These are phyloP conservation scores for Cosmia pyralina DNA, from an alignment of 2,888 invertebrate species.

Conservation along the genomic window DNA sequence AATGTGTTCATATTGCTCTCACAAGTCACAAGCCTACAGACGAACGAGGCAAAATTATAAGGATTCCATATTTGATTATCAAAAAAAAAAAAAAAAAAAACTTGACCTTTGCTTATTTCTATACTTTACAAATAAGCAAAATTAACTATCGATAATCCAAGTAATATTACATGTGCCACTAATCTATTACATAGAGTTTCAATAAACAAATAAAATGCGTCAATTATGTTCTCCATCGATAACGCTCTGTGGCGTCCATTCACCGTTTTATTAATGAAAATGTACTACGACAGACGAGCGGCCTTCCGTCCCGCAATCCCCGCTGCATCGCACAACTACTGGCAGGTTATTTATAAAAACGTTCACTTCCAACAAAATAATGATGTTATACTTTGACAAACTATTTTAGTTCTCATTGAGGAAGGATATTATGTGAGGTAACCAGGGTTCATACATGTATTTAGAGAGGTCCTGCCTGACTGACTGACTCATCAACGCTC, in stretches of 20 bases:
- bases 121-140: not conserved
- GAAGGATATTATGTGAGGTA: not conserved
- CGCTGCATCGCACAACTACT: not conserved
- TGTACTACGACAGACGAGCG: not conserved
- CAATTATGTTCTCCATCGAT: not conserved
- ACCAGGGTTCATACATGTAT: too few relatives aligned
- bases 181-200: not conserved
- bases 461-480: too few relatives aligned
- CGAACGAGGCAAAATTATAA: not conserved
- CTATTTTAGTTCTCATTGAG: not conserved
- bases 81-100: too few relatives aligned
- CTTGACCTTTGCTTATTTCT: not conserved
- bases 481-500: too few relatives aligned
- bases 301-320: not conserved
- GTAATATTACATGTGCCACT: not conserved
- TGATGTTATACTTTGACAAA: not conserved
- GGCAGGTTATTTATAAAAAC: not conserved
- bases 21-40: not conserved
- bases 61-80: not conserved
- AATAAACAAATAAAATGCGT: not conserved
- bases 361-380: not conserved
- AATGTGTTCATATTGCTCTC: not conserved
- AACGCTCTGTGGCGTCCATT: not conserved
- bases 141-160: not conserved
- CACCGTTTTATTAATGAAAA: not conserved